These are phyloP conservation scores for Pipistrellus nathusii DNA, from an alignment of 2,797 vertebrate genomes.

Conservation along the genomic window DNA sequence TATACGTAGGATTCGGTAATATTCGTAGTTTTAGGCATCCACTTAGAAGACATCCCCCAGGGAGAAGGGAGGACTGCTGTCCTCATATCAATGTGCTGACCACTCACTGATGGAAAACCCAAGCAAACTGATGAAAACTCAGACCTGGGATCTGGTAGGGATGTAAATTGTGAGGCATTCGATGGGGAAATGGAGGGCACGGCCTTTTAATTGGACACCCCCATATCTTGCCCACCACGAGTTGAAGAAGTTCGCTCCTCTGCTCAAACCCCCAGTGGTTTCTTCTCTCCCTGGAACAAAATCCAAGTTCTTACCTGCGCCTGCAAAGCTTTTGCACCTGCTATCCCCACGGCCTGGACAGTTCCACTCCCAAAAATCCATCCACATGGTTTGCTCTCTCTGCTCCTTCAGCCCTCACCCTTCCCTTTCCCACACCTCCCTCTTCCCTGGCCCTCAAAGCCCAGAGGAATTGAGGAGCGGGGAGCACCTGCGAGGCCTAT, in stretches of 20 bases:
- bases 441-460: background rate
- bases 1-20: background rate
- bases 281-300: background rate
- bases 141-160: background rate
- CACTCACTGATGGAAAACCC: background rate
- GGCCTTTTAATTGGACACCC: background rate
- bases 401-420: background rate
- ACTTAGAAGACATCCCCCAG: no score
- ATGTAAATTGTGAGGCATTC: background rate
- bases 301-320: background rate
- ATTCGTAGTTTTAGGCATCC: background rate
- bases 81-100: background rate
- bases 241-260: background rate
- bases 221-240: background rate
- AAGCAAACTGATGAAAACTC: background rate
- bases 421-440: background rate
- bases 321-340: background rate
- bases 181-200: background rate
- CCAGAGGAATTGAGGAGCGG: background rate
- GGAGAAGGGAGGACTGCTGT: background rate
- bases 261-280: background rate
- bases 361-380: background rate
- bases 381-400: background rate
- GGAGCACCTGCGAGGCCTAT: accelerated
- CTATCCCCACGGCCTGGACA: no score